Base-by-base conservation (phyloP, 2,113 vertebrate species). In the Melanerpes aurifrons region DNA sequence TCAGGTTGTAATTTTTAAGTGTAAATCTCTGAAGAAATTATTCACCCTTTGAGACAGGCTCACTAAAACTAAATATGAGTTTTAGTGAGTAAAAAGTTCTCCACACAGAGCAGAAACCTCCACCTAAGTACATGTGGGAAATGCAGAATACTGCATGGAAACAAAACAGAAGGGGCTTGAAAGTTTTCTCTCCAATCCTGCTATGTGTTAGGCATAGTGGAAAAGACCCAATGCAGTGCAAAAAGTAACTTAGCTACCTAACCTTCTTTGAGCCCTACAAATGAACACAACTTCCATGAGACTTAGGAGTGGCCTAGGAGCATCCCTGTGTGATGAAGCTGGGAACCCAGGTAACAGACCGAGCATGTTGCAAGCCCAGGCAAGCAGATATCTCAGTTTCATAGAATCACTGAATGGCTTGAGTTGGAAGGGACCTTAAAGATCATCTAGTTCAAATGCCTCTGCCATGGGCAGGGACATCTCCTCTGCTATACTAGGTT, bases 1-100 rank as follows among this genome's bases (percentile, higher is more conserved):
- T 68, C 58, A n/a, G 71, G 74, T 86, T 67, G 50, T 77, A 93
- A 76, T 21, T 69, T 53, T 78, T n/a, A 57, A 75, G 20, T 69
- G 73, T 72, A 82, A 70, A 85, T 82, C 78, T 93, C 67, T 71
- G 88, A 92, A 75, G 57, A 91, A 96, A 72, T 22, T 61, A n/a
- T 72, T 83, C 28, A 71, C 54, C 31, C 25, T 88, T 81, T 58
- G 66, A 92, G 95, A 88, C 31, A 66, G 77, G n/a, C 62, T 76
- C 59, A 80, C 21, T 71, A 92, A 88, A 84, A 43, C 29, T 54
- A 67, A 90, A 32, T 68, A 75, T 0, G 5, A 83, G 21, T 48
- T 86, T 93, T 84, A 78, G 37, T 0, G 1, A 81, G 85, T 57
- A 77, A 93, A 88, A 89, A 43, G 66, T 21, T 80, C 61, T 75